Percentiles rank a stretch among this genome's conserved stretches.
These are phyloP conservation scores for Hylyphantes graminicola DNA, from an alignment of 1,140 invertebrate genomes.

Conservation along the genomic window DNA sequence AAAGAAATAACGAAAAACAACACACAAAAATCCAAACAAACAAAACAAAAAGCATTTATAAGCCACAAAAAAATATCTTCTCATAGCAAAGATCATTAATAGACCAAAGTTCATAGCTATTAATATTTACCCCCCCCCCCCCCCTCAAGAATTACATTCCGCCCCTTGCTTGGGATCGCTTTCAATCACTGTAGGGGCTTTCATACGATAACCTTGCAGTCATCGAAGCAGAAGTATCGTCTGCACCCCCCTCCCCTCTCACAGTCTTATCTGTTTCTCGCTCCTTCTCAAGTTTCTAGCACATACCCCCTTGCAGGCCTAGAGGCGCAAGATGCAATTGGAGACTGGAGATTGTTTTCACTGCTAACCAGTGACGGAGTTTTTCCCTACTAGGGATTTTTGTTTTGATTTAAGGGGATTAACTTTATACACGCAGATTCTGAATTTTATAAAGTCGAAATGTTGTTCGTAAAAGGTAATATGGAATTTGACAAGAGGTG, in stretches of 20 bases:
- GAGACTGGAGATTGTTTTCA: constrained; percentile 10
- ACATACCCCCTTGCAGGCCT: neutral
- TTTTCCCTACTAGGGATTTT: constrained; percentile 18
- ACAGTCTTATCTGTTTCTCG: constrained; percentile 34
- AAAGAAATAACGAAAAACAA: neutral
- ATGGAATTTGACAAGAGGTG: no score
- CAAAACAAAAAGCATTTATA: constrained; percentile 20
- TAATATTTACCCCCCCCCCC: constrained; percentile 39
- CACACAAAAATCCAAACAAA: constrained; percentile 8
- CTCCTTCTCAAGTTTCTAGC: constrained; percentile 43
- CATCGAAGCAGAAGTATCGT: constrained; percentile 42
- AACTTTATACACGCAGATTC: no score
- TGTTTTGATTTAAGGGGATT: neutral
- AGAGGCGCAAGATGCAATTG: constrained; percentile 23
- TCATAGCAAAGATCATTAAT: constrained; percentile 57
- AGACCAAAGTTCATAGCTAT: constrained; percentile 49
- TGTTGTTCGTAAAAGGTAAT: no score
- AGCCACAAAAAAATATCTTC: constrained; percentile 20
- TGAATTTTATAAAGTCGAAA: no score
- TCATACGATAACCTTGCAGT: constrained; percentile 34
- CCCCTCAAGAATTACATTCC: neutral
- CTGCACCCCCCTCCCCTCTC: constrained; percentile 11
- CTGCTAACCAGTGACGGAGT: constrained; percentile 43
- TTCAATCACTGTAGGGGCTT: constrained; percentile 31
- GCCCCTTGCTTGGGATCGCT: constrained; percentile 22